These are phyloP conservation scores for Papilio xuthus DNA, from an alignment of 1,140 invertebrate species.

Conservation along the genomic window DNA sequence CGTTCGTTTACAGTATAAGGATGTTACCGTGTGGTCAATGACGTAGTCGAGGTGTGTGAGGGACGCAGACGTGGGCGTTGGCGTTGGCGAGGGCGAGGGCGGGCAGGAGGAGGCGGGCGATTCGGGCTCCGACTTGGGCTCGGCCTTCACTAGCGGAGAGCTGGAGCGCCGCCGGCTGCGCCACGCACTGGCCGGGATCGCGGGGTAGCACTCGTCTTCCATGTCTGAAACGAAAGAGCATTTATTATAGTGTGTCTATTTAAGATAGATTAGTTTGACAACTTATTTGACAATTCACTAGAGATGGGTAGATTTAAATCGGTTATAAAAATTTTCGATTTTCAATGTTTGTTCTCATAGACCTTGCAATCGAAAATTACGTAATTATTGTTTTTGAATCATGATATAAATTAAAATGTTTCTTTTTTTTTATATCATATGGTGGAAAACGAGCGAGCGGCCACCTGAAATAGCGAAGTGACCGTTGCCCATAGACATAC, in stretches of 20 bases:
- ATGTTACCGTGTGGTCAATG: constrained; percentile 81
- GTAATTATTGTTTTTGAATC: no score
- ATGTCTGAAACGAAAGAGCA: constrained; percentile 84
- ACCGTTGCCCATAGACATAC: no score
- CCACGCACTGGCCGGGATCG: constrained; percentile 85
- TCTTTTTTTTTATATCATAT: no score
- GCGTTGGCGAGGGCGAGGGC: constrained; percentile 81
- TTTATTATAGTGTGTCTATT: neutral
- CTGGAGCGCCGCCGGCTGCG: constrained; percentile 72
- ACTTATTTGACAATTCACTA: no score
- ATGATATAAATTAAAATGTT: no score
- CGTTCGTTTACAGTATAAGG: neutral
- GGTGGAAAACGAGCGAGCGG: no score
- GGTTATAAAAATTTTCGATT: no score
- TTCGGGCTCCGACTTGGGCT: constrained; percentile 85
- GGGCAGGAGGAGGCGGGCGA: constrained; percentile 86
- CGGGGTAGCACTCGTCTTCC: constrained; percentile 91
- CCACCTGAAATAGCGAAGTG: no score
- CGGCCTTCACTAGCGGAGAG: constrained; percentile 84
- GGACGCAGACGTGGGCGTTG: constrained; percentile 49
- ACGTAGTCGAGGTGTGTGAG: constrained; percentile 78
- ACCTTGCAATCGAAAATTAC: no score
- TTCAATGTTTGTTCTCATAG: no score
- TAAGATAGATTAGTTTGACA: no score
- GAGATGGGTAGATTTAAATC: no score